Evolutionary conservation across 2,888 invertebrate species (phyloP).

Genomic region (Cabera pusaria): DNA sequence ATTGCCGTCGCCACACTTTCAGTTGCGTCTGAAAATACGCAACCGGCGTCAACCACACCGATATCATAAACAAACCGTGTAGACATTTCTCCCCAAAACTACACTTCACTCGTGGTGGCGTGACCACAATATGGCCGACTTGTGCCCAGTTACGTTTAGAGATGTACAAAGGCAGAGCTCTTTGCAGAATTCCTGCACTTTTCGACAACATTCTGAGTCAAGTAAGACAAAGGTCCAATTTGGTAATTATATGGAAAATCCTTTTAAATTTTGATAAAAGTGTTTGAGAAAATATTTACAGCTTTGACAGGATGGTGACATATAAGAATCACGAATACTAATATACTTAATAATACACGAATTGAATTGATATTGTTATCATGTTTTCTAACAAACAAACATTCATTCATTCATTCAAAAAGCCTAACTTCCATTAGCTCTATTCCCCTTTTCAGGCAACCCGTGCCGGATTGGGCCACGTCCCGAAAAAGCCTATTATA

Average conservation of each 20-base stretch:
- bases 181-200: conserved; percentile 15
- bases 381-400: no score
- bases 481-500: neutral
- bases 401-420: no score
- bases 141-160: conserved; percentile 24
- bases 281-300: no score
- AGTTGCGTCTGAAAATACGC: conserved; percentile 50
- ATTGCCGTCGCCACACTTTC: conserved; percentile 66
- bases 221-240: no score
- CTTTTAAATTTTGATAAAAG: no score
- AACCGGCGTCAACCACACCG: conserved; percentile 54
- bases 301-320: no score
- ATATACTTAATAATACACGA: no score
- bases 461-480: conserved; percentile 3
- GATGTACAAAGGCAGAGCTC: conserved; percentile 11
- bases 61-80: conserved; percentile 50
- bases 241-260: no score
- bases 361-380: no score
- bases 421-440: no score
- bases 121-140: conserved; percentile 10
- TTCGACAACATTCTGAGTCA: conserved; percentile 20
- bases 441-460: no score
- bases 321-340: no score
- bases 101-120: conserved; percentile 25
- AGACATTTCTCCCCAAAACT: conserved; percentile 40